These are phyloP conservation scores for Alethe castanea DNA, from an alignment of 2,113 vertebrate genomes.

Conservation along the genomic window DNA sequence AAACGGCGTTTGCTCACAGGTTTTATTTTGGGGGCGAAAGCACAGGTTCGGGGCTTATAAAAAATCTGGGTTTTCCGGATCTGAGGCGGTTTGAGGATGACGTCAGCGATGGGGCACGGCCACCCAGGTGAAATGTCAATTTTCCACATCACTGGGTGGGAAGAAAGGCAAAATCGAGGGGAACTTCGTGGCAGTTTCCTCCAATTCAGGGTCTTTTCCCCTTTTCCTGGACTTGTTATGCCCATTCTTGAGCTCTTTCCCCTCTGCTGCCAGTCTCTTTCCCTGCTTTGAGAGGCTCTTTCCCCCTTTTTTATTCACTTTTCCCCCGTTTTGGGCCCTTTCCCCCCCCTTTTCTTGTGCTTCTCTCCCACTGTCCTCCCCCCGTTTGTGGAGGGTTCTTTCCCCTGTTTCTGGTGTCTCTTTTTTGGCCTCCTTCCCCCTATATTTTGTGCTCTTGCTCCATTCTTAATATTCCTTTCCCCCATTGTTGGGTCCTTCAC, in stretches of 20 bases:
- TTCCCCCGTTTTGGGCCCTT: too few species aligned
- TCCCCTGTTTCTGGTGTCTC: background rate
- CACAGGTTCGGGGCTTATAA: background rate
- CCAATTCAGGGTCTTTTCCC: fast-evolving
- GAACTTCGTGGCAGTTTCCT: background rate
- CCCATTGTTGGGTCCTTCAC: too few species aligned
- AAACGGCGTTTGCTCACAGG: background rate
- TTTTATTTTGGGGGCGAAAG: background rate
- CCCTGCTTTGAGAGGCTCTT: fast-evolving
- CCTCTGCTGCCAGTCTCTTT: background rate
- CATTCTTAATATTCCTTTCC: background rate
- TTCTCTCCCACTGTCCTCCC: too few species aligned
- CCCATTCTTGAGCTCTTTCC: background rate
- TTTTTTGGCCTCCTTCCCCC: background rate
- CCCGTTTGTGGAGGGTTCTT: background rate
- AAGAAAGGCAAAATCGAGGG: background rate
- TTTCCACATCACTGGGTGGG: background rate
- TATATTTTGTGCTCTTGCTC: fast-evolving
- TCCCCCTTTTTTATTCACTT: background rate
- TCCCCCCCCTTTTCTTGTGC: fast-evolving
- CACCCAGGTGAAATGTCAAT: background rate
- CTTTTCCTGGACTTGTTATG: background rate
- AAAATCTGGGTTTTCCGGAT: background rate
- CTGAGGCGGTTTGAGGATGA: background rate
- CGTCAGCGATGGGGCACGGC: background rate